Evolutionary conservation across 2,113 vertebrate species (phyloP), one percentile per base, ranked within the genome.

Genomic region (Phoenicopterus ruber): DNA sequence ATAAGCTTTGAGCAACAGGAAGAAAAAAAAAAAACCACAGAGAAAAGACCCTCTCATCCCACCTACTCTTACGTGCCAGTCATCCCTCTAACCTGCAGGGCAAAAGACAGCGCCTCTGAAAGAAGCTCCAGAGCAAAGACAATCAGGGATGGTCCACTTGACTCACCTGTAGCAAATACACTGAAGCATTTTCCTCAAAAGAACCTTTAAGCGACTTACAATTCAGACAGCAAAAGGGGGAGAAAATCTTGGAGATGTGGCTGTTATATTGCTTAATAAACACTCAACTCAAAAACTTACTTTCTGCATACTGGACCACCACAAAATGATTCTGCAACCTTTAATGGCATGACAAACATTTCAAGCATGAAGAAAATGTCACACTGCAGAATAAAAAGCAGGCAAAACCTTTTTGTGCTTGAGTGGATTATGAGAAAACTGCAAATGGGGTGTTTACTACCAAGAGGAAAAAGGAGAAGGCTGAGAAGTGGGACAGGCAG

Each of bases 351-450:
- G 57, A 61, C 58, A 91, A 91, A 66, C 63, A 80, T 86, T 70
- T 82, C 70, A 96, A 96, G 84, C 88, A 88, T 42, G 67, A 96
- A 93, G 73, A 81, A 96, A 96, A 66, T 55, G 77, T 88, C 90
- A 95, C 61, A 85, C n/a, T 2, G 2, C 82, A 78, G 78, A 94
- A 92, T 81, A 78, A 94, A 97, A 93, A 94, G 65, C 83, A 42
- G 46, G 83, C 17, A 87, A 76, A 90, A 89, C 40, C 84, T 83
- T 81, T 89, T 90, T 93, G 85, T 67, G 84, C 66, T 87, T 74
- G 85, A 65, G 71, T 49, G 83, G 93, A 86, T 81, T 80, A 86
- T 52, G 73, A 86, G 79, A 94, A 81, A 92, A 80, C 89, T 94
- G 76, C 46, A 85, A 81, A 90, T 67, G 34, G 47, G 55, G 63